phyloP scores from a whole-genome alignment of 2,113 vertebrate genomes.

The Peromyscus californicus region DNA sequence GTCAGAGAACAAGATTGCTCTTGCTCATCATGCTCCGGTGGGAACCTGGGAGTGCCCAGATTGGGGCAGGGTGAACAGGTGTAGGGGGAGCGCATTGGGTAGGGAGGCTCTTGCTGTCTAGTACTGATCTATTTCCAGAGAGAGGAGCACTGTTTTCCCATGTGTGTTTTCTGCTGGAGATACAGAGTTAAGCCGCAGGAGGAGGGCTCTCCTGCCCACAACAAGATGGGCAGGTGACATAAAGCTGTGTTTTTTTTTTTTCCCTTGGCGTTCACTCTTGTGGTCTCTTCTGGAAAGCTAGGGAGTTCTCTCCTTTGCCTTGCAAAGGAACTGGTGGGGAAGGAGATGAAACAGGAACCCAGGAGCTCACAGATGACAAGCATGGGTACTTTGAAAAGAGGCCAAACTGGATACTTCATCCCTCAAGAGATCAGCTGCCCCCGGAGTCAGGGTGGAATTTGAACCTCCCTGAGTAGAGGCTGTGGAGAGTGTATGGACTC shows the following conservation, averaged over 20 bases:
- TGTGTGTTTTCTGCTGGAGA: neutral
- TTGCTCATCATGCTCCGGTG: neutral
- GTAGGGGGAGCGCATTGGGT: neutral
- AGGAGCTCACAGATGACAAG: neutral
- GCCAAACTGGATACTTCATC: constrained; percentile 35
- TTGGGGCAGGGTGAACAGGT: neutral
- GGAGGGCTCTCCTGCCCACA: neutral
- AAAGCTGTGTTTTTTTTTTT: neutral
- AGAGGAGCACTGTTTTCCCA: neutral
- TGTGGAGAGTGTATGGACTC: neutral
- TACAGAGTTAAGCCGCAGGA: neutral
- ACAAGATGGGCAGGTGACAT: neutral
- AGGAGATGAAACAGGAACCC: neutral
- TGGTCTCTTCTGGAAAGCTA: neutral
- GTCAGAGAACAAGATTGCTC: constrained; percentile 69
- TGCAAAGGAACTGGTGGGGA: neutral
- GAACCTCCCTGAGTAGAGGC: neutral
- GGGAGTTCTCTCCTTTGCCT: neutral
- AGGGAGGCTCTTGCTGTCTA: rapidly evolving
- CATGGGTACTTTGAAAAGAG: neutral
- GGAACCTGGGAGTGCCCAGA: neutral
- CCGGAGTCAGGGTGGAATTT: constrained; percentile 12
- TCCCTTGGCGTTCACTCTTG: neutral
- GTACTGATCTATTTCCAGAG: neutral
- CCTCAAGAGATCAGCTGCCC: constrained; percentile 9